Evolutionary conservation across 2,888 invertebrate genomes (phyloP).

Genomic region (Himalopsyche kuldschensis): DNA sequence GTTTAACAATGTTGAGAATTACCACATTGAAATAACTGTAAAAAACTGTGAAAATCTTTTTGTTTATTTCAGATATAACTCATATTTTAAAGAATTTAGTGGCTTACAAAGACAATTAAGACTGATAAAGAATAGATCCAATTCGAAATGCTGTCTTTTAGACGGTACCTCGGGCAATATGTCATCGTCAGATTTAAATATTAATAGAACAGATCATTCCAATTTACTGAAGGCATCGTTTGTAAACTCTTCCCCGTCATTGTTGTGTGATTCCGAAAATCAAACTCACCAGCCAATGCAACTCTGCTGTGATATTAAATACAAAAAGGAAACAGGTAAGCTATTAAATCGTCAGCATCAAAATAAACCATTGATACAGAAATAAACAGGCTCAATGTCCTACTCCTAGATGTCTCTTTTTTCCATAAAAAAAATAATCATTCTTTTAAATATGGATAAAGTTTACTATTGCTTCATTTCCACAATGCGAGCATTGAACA

Average conservation of each 20-base stretch:
- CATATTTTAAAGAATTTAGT: slow-evolving; percentile 60
- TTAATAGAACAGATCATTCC: slow-evolving; percentile 28
- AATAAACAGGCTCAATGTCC: too few species aligned
- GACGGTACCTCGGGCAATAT: slow-evolving; percentile 46
- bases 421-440: too few species aligned
- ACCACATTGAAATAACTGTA: not conserved
- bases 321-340: not conserved
- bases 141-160: slow-evolving; percentile 54
- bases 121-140: slow-evolving; percentile 53
- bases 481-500: too few species aligned
- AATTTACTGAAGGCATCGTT: not conserved
- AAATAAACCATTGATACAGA: too few species aligned
- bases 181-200: slow-evolving; percentile 24
- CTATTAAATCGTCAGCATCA: not conserved
- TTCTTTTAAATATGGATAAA: too few species aligned
- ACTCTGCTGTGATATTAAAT: not conserved
- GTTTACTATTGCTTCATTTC: too few species aligned
- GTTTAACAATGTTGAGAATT: not conserved
- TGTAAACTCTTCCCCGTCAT: slow-evolving; percentile 25
- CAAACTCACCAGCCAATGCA: not conserved
- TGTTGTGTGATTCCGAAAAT: slow-evolving; percentile 10
- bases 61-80: slow-evolving; percentile 54
- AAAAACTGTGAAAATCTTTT: not conserved
- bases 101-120: slow-evolving; percentile 56
- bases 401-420: too few species aligned